Conservation (phyloP, 2,888 invertebrate species). For the Diadromus collaris region DNA sequence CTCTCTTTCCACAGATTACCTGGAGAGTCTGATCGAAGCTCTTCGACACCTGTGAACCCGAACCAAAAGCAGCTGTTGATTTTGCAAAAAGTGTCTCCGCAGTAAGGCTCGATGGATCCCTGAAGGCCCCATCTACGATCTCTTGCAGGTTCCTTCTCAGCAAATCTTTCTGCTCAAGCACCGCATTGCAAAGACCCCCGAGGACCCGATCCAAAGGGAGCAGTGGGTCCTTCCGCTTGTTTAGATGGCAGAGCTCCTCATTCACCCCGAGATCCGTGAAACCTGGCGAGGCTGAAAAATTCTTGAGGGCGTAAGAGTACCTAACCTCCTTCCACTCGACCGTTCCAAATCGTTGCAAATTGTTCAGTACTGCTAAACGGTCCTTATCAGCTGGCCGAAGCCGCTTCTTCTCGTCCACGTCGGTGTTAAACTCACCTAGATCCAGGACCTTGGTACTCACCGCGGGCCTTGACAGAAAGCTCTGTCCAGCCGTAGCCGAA, state of each 20-base stretch:
- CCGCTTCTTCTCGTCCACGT: conserved; percentile 36
- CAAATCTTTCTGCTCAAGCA: conserved; percentile 45
- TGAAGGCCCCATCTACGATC: conserved; percentile 52
- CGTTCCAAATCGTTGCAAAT: conserved; percentile 50
- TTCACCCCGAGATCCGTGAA: conserved; percentile 57
- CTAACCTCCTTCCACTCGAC: conserved; percentile 58
- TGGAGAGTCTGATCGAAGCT: conserved; percentile 57
- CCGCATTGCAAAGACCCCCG: conserved; percentile 44
- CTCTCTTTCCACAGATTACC: conserved; percentile 61
- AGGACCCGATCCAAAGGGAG: conserved; percentile 42
- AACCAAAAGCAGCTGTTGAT: conserved; percentile 44
- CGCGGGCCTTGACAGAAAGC: conserved; percentile 4
- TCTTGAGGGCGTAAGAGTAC: conserved; percentile 49
- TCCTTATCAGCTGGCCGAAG: conserved; percentile 15
- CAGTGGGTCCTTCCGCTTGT: conserved; percentile 51
- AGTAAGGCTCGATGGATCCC: conserved; percentile 34
- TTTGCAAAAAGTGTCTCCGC: conserved; percentile 45
- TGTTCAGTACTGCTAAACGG: conserved; percentile 20
- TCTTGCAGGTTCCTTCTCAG: conserved; percentile 44
- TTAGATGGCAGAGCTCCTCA: conserved; percentile 63
- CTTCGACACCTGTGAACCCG: conserved; percentile 48
- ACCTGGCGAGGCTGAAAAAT: conserved; percentile 49
- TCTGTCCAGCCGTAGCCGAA: neutral
- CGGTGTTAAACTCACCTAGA: conserved; percentile 15
- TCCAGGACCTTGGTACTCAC: neutral